Conservation (phyloP, 2,113 vertebrate species). For the Osmerus eperlanus region DNA sequence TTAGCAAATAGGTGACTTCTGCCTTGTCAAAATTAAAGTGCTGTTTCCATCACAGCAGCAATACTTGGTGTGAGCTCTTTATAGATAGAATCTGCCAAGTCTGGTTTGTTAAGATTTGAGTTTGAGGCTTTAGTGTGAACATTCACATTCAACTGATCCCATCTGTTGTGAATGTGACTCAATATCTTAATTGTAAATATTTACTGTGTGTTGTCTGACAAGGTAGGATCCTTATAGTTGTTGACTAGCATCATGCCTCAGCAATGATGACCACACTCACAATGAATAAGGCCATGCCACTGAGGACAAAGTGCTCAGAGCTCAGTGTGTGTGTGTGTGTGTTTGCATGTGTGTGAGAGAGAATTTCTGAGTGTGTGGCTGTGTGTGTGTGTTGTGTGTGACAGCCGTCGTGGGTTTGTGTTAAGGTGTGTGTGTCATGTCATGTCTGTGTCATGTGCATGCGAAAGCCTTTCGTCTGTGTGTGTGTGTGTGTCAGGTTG, state of each 20-base stretch:
- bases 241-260: constrained; percentile 45
- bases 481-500: constrained; percentile 1
- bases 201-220: constrained; percentile 30
- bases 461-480: not conserved
- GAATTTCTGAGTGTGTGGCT: not conserved
- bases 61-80: too few species aligned
- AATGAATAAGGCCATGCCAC: constrained; percentile 49
- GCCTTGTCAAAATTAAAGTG: too few species aligned
- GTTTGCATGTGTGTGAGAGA: not conserved
- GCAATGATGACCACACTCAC: constrained; percentile 44
- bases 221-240: constrained; percentile 27
- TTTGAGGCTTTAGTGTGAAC: too few species aligned
- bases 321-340: too few species aligned
- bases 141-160: too few species aligned
- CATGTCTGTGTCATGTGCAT: too few species aligned
- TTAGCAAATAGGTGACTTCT: too few species aligned
- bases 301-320: not conserved
- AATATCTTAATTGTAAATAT: too few species aligned
- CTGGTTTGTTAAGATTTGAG: too few species aligned
- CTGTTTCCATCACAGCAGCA: too few species aligned
- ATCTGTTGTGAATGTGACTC: too few species aligned
- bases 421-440: not conserved
- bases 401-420: not conserved
- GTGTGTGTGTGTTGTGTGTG: not conserved
- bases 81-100: too few species aligned